Evolutionary conservation across 1,140 invertebrate genomes (phyloP), one percentile per base, ranked within the genome.

Genomic region (Eriosoma lanigerum): DNA sequence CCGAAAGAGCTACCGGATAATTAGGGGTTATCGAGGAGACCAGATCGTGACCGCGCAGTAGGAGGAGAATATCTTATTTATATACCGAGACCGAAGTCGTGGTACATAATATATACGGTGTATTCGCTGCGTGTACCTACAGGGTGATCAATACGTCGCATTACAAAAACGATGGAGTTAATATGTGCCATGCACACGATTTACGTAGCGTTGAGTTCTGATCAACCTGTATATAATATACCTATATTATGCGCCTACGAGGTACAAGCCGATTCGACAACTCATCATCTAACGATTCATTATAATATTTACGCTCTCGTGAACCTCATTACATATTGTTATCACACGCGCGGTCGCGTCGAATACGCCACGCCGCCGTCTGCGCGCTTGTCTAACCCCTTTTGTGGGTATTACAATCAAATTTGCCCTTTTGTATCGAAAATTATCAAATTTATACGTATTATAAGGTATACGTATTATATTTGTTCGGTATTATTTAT

Each of bases 1-100:
- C 83, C 83, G 84, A 72, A 84, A 29, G 84, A 84, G 72, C 84
- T 85, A 66, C 81, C 83, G 82, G 83, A 82, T 52, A 52, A 52
- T 72, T 52, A 52, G 68, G 68, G 68, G 68, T 72, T 72, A 72
- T 72, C 68, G 68, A 72, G 68, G 68, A 72, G 68, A 46, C 68
- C 68, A 29, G 68, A 72, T 72, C 68, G 68, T 72, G 68, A 72
- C 68, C 17, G 46, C 15, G 46, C 66, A 6, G 66, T 5, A 13
- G 38, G 15, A 5, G 21, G 24, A 46, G 68, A 52, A 72, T 38
- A 72, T 70, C 66, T 70, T 50, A 50, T 70, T 4, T 38, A 38
- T 38, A 32, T 13, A 29, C 21, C 21, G 26, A 0, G 12, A 13
- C 24, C n/a, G 64, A 9, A 15, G 24, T 26, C 56, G 56, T 29